phyloP scores from a whole-genome alignment of 1,140 invertebrate species.

The Hypsibius dujardini region DNA sequence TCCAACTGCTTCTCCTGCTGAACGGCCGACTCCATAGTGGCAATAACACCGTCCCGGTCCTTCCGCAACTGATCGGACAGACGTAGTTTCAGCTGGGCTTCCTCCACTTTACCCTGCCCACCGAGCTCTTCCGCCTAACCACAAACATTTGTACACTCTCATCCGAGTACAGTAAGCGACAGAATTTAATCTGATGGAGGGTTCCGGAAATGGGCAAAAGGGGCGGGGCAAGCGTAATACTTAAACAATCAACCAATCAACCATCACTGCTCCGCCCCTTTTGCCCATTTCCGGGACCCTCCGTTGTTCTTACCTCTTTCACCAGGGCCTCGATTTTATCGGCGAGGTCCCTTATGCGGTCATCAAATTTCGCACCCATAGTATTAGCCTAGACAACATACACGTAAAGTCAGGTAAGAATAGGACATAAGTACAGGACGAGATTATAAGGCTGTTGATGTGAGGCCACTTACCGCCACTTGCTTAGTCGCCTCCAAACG shows the following conservation, averaged over 20 bases:
- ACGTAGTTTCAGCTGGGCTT: conserved; percentile 84
- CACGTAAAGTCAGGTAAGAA: no score
- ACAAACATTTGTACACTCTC: no score
- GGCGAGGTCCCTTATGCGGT: not conserved
- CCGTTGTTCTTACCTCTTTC: not conserved
- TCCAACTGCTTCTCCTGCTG: conserved; percentile 94
- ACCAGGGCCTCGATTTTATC: conserved; percentile 10
- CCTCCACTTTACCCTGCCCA: conserved; percentile 83
- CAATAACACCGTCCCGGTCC: conserved; percentile 60
- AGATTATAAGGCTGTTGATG: conserved; percentile 24
- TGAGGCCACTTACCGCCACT: not conserved
- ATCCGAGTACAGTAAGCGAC: no score
- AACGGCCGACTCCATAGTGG: conserved; percentile 54
- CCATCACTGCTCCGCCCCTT: no score
- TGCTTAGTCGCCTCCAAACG: conserved; percentile 41
- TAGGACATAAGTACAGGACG: no score
- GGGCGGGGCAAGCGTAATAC: no score
- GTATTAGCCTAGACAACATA: not conserved
- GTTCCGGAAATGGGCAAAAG: not conserved
- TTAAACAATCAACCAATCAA: no score
- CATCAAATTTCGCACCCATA: not conserved
- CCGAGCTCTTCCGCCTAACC: conserved; percentile 57
- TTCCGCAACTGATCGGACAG: conserved; percentile 84
- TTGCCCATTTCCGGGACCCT: no score
- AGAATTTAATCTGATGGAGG: not conserved